These are phyloP conservation scores for Indri indri DNA, from an alignment of 2,113 vertebrate species.

Conservation along the genomic window DNA sequence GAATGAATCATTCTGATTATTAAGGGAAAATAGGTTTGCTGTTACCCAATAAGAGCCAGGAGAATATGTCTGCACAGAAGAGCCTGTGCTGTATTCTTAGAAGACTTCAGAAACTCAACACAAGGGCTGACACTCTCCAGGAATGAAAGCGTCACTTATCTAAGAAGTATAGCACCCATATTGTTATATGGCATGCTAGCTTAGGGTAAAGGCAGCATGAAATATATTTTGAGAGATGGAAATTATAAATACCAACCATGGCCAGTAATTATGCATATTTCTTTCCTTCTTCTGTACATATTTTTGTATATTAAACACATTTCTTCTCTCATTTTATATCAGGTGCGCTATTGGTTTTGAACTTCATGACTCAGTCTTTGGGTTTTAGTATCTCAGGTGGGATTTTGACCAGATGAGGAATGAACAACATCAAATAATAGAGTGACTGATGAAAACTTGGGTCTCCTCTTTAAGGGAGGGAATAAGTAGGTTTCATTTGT, in stretches of 20 bases:
- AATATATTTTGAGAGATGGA: neutral
- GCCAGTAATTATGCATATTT: neutral
- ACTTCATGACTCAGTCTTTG: neutral
- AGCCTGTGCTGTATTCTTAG: fast-evolving
- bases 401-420: neutral
- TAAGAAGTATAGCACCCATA: neutral
- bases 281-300: neutral
- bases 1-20: neutral
- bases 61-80: neutral
- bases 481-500: neutral
- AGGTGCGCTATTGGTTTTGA: neutral
- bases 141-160: neutral
- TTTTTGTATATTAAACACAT: neutral
- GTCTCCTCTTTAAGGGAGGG: neutral
- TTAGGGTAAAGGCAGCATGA: neutral
- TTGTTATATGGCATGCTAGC: neutral
- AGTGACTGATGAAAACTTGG: neutral
- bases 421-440: neutral
- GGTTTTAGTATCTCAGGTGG: neutral
- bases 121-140: neutral
- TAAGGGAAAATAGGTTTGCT: neutral
- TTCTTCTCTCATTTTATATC: neutral
- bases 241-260: neutral
- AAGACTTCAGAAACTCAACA: neutral
- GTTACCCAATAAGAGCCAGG: no score